phyloP scores from a whole-genome alignment of 2,113 vertebrate genomes.

The Columba livia region DNA sequence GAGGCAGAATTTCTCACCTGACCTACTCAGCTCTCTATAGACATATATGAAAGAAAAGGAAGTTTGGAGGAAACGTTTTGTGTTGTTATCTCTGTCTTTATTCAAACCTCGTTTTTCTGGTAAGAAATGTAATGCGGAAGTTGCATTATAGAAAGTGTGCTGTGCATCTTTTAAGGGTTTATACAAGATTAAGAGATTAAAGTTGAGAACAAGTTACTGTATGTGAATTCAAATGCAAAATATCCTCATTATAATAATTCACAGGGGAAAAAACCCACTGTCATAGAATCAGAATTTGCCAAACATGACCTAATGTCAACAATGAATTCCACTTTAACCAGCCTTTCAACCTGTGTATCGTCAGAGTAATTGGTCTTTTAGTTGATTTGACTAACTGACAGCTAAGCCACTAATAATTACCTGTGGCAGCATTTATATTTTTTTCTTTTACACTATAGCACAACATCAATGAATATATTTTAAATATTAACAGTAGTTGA shows the following conservation, averaged over 20 bases:
- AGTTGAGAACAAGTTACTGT: slow-evolving; percentile 24
- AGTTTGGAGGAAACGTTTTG: neutral
- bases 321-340: slow-evolving; percentile 80
- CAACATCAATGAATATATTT: slow-evolving; percentile 64
- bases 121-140: neutral
- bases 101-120: neutral
- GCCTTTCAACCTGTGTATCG: slow-evolving; percentile 82
- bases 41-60: neutral
- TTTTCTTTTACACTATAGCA: slow-evolving; percentile 64
- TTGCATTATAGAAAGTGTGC: neutral
- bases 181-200: neutral
- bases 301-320: slow-evolving; percentile 65
- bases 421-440: slow-evolving; percentile 77
- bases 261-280: neutral
- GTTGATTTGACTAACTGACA: slow-evolving; percentile 86
- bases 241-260: slow-evolving; percentile 78
- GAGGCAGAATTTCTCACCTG: slow-evolving; percentile 4
- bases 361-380: slow-evolving; percentile 88
- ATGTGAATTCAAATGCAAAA: slow-evolving; percentile 64
- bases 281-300: slow-evolving; percentile 43
- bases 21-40: neutral
- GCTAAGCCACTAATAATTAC: slow-evolving; percentile 79
- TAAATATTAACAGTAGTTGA: slow-evolving; percentile 71
- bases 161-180: neutral
- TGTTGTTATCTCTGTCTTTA: neutral